phyloP scores from a whole-genome alignment of 2,888 invertebrate genomes.

The Julus scandinavius region DNA sequence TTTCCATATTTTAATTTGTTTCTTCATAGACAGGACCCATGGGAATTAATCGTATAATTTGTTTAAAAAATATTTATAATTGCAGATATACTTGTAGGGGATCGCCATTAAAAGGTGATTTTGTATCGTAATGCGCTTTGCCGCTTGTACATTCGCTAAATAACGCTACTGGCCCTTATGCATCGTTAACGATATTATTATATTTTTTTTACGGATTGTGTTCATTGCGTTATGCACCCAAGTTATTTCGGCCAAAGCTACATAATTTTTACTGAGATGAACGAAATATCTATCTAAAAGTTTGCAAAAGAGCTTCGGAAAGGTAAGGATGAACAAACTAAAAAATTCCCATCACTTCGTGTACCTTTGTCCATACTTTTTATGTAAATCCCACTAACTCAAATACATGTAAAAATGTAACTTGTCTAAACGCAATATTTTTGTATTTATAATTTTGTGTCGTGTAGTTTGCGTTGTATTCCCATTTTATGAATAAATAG shows the following conservation, averaged over 20 bases:
- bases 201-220: constrained; percentile 4
- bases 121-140: not conserved
- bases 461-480: not conserved
- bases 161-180: not conserved
- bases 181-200: constrained; percentile 29
- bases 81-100: not conserved
- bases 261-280: not conserved
- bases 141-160: not conserved
- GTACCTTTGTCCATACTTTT: constrained; percentile 7
- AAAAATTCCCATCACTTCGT: not conserved
- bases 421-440: constrained; percentile 29
- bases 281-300: not conserved
- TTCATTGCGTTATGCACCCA: not conserved
- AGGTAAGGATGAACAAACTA: constrained; percentile 4
- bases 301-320: not conserved
- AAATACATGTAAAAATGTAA: constrained; percentile 12
- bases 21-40: too few species aligned
- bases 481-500: constrained; percentile 30
- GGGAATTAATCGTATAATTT: not conserved
- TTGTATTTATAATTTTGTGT: constrained; percentile 27
- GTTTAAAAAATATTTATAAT: not conserved
- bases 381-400: not conserved
- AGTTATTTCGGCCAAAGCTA: not conserved
- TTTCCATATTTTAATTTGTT: not conserved
- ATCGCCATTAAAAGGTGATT: not conserved